Conservation (phyloP, 92 coral and sea anemone genomes). For the Isaurus tuberculatus region DNA sequence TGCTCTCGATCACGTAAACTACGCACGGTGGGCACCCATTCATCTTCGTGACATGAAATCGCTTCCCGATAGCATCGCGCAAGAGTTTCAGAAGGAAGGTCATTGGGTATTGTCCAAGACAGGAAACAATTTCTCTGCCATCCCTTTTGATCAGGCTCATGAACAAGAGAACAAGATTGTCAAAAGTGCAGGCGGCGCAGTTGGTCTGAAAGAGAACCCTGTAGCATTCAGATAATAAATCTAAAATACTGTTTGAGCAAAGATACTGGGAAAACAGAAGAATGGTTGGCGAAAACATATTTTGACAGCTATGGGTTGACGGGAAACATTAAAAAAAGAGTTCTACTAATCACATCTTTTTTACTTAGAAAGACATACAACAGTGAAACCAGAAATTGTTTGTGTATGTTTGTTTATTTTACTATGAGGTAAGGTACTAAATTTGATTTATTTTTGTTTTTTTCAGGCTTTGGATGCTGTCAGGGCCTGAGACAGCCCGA, state of each 20-base stretch:
- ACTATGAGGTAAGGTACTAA: too few species aligned
- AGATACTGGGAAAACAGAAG: too few species aligned
- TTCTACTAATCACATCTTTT: too few species aligned
- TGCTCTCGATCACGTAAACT: slow-evolving; percentile 68
- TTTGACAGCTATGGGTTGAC: too few species aligned
- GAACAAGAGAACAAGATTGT: slow-evolving; percentile 60
- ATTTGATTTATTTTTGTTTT: not conserved
- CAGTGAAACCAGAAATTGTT: too few species aligned
- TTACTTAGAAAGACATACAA: too few species aligned
- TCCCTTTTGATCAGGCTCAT: slow-evolving; percentile 71
- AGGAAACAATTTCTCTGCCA: slow-evolving; percentile 56
- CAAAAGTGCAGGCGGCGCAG: slow-evolving; percentile 65
- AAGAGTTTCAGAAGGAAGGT: slow-evolving; percentile 56
- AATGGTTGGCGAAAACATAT: too few species aligned
- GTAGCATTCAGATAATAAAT: too few species aligned
- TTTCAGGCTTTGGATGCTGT: slow-evolving; percentile 70
- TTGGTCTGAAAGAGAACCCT: slow-evolving; percentile 61
- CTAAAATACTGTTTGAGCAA: too few species aligned
- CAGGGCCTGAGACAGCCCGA: slow-evolving; percentile 69
- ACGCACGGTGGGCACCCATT: slow-evolving; percentile 72
- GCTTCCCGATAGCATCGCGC: slow-evolving; percentile 49
- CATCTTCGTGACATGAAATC: slow-evolving; percentile 75
- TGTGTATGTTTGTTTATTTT: too few species aligned
- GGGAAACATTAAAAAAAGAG: too few species aligned
- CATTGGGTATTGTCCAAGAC: slow-evolving; percentile 79